phyloP scores from a whole-genome alignment of 2,888 invertebrate species.

The Apomyelois bistriatella region DNA sequence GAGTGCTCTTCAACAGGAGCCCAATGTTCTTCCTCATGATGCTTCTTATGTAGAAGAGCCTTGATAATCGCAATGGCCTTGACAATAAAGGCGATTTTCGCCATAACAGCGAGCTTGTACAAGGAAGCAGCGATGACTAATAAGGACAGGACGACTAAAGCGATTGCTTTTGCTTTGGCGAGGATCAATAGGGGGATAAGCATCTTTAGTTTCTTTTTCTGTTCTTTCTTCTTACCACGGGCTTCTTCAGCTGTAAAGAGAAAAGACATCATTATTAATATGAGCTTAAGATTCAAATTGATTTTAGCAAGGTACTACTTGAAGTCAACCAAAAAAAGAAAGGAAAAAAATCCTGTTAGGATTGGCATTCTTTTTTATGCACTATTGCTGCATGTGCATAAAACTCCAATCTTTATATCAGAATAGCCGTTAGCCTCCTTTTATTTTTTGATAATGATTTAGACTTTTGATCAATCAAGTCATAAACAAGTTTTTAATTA shows the following conservation, averaged over 20 bases:
- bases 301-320: no score
- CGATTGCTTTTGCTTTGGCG: slow-evolving; percentile 83
- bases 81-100: slow-evolving; percentile 85
- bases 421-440: no score
- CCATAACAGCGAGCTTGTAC: slow-evolving; percentile 85
- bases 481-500: no score
- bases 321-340: no score
- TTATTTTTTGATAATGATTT: no score
- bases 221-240: slow-evolving; percentile 85
- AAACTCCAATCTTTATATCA: no score
- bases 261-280: neutral
- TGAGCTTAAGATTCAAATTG: no score
- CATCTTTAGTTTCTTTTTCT: slow-evolving; percentile 71
- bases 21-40: slow-evolving; percentile 49
- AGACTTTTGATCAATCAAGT: no score
- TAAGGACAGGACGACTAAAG: slow-evolving; percentile 82
- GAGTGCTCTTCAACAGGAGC: slow-evolving; percentile 41
- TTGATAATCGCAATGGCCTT: slow-evolving; percentile 61
- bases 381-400: no score
- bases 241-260: slow-evolving; percentile 66
- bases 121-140: slow-evolving; percentile 84
- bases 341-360: no score
- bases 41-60: slow-evolving; percentile 62
- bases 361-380: no score
- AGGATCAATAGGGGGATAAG: slow-evolving; percentile 79